These are phyloP conservation scores for Lytechinus variegatus DNA, from an alignment of 35 echinoderm and acorn worm species.

Conservation along the genomic window DNA sequence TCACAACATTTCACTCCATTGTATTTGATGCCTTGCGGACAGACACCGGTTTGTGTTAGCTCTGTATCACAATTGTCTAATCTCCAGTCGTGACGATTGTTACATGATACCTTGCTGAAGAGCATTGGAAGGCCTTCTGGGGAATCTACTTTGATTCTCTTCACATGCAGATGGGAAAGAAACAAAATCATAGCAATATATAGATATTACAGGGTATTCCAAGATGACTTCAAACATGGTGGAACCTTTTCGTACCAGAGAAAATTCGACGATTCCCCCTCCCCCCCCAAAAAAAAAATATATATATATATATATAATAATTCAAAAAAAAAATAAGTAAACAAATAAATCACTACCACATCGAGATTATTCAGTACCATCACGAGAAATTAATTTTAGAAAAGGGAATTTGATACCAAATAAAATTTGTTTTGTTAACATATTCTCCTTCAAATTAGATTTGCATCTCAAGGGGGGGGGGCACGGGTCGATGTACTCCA, in stretches of 20 bases:
- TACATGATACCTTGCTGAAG: background rate
- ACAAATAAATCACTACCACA: too few relatives aligned
- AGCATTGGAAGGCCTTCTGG: background rate
- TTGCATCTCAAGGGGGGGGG: too few relatives aligned
- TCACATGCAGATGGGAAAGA: background rate
- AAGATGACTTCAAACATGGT: too few relatives aligned
- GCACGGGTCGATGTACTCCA: too few relatives aligned
- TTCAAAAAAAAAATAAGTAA: background rate
- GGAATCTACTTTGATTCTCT: background rate
- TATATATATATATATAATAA: too few relatives aligned
- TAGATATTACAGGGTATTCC: too few relatives aligned
- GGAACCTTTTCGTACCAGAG: too few relatives aligned
- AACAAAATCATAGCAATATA: background rate
- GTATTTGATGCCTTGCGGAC: background rate
- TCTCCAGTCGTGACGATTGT: background rate
- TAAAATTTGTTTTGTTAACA: too few relatives aligned
- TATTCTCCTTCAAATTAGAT: too few relatives aligned
- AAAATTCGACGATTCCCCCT: too few relatives aligned
- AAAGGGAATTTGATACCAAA: background rate
- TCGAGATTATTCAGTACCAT: too few relatives aligned
- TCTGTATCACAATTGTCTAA: background rate
- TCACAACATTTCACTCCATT: background rate
- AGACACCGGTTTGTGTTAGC: background rate
- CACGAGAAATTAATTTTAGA: background rate
- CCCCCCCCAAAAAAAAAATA: too few relatives aligned